Evolutionary conservation across 2,888 invertebrate genomes (phyloP), one percentile per base, ranked within the genome.

Genomic region (Cryptocephalus moraei): DNA sequence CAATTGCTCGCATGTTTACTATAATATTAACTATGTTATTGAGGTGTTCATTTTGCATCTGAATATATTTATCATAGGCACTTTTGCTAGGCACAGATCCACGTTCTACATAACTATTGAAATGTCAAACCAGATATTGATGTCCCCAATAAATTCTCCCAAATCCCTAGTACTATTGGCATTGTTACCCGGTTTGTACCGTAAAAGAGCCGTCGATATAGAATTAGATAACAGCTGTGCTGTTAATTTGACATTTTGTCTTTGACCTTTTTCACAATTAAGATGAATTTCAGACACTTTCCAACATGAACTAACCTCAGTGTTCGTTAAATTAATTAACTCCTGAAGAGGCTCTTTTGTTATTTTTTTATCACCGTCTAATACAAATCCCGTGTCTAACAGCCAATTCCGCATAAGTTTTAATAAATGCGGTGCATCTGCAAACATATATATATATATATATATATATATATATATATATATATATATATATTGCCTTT

Each of bases 321-420:
- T 11, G 8, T 13, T 32, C 3, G 38, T 47, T 1, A 45, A 22
- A n/a, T 34, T 8, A 8, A 44, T 22, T 12, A 47, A 33, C 3
- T 9, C 11, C 32, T 39, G 8, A 4, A 47, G 39, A 9, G 44
- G 43, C n/a, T n/a, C n/a, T 4, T 38, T 14, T 9, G 33, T 47
- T 12, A 13, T 39, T 13, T 33, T 44, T 2, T 8, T 31, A 8
- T 6, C 39, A 6, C 33, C 39, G 3, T 3, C 10, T 13, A 48
- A 44, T 4, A 14, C 22, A 46, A 48, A 48, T 12, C 48, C 46
- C 33, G 42, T 39, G 40, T 52, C 52, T 11, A 52, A n/a, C 14
- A 48, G 40, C 50, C 40, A 49, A 34, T 51, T 54, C 41, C 46
- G n/a, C n/a, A n/a, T n/a, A n/a, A n/a, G n/a, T n/a, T n/a, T n/a